phyloP scores from a whole-genome alignment of 2,113 vertebrate genomes.

The Petroica traversi region DNA sequence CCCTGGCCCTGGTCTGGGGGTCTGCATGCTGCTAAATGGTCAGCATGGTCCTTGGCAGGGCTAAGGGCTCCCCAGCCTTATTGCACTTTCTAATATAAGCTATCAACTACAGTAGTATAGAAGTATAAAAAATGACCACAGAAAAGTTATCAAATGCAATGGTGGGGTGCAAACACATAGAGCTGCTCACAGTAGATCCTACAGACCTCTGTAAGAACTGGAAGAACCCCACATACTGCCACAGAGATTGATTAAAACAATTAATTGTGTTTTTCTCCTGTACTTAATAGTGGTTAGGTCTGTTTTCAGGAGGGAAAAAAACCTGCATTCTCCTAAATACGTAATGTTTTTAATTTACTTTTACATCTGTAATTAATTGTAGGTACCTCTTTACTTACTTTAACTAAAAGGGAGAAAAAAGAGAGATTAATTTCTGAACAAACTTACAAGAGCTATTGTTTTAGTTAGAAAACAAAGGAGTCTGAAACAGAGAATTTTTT shows the following conservation, averaged over 20 bases:
- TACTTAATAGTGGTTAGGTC: background rate
- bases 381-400: background rate
- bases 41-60: background rate
- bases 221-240: background rate
- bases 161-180: background rate
- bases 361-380: background rate
- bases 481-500: background rate
- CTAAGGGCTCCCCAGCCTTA: background rate
- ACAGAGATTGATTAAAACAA: background rate
- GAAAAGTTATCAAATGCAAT: background rate
- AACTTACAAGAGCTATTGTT: background rate
- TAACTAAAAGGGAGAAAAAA: background rate
- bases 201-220: background rate
- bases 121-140: accelerated
- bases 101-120: background rate
- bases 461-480: background rate
- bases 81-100: background rate
- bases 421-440: background rate
- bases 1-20: background rate
- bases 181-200: background rate
- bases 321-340: background rate
- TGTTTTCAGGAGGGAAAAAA: background rate
- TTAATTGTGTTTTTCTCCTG: background rate
- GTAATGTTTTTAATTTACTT: background rate
- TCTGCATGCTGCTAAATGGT: background rate